phyloP scores from a whole-genome alignment of 2,113 vertebrate species.

The Trogon melanurus region DNA sequence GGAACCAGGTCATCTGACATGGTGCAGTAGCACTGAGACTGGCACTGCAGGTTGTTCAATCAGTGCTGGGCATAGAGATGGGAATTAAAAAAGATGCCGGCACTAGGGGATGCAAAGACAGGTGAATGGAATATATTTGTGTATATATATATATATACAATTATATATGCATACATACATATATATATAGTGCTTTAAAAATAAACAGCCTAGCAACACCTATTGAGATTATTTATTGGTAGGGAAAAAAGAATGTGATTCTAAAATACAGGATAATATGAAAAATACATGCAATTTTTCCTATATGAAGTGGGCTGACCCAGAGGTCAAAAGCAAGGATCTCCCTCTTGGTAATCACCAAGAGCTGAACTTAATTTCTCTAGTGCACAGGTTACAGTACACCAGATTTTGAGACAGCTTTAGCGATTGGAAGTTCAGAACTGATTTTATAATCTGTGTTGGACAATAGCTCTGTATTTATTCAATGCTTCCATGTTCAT shows the following conservation, averaged over 20 bases:
- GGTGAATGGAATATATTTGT: not conserved
- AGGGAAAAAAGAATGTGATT: not conserved
- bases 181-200: not conserved
- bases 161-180: not conserved
- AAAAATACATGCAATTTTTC: not conserved
- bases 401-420: not conserved
- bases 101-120: not conserved
- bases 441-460: not conserved
- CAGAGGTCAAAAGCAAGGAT: not conserved
- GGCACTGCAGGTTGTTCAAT: not conserved
- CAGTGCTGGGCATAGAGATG: not conserved
- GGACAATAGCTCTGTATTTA: not conserved
- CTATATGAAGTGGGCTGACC: not conserved
- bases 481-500: not conserved
- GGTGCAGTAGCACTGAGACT: not conserved
- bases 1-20: not conserved
- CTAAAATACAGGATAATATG: not conserved
- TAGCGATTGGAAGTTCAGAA: not conserved
- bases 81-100: not conserved
- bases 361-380: not conserved
- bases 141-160: not conserved
- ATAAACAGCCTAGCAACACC: not conserved
- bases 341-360: not conserved
- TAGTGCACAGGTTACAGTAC: not conserved
- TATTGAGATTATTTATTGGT: not conserved